Percentiles rank a stretch among this genome's conserved stretches.
Conservation (phyloP, 2,113 vertebrate species). For the Gobio gobio region DNA sequence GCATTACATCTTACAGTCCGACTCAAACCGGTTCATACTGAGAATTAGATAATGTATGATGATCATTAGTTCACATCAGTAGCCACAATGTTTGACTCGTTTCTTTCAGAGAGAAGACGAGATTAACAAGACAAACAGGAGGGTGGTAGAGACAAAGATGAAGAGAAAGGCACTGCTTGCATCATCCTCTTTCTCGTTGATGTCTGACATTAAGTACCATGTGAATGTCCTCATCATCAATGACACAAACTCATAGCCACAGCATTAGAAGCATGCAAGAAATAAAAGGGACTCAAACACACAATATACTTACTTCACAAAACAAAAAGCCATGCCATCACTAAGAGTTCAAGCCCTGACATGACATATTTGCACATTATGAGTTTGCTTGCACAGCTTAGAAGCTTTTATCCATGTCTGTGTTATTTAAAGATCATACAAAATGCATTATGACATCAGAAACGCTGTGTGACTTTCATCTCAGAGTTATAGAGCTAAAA, state of each 20-base stretch:
- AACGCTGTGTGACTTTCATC: not conserved
- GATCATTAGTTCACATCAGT: constrained; percentile 11
- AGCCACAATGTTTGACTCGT: constrained; percentile 2
- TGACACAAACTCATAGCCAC: not conserved
- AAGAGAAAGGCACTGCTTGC: not conserved
- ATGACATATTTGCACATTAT: not conserved
- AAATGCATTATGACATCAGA: not conserved
- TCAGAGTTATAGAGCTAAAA: not conserved
- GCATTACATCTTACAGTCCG: constrained; percentile 8
- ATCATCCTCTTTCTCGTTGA: not conserved
- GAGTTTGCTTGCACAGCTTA: not conserved
- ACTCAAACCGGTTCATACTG: not conserved
- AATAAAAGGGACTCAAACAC: not conserved
- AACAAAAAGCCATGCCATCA: not conserved
- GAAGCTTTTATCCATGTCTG: constrained; percentile 4
- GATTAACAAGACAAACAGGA: not conserved
- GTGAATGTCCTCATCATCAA: constrained; percentile 14
- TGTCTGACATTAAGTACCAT: not conserved
- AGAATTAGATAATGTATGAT: not conserved
- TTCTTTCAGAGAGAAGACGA: not conserved
- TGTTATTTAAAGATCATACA: not conserved
- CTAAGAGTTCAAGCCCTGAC: not conserved
- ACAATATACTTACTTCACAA: not conserved
- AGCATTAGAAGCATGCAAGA: not conserved
- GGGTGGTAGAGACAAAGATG: not conserved